Evolutionary conservation across 2,797 vertebrate genomes (phyloP), one percentile per base, ranked within the genome.

Genomic region (Lepus townsendii): DNA sequence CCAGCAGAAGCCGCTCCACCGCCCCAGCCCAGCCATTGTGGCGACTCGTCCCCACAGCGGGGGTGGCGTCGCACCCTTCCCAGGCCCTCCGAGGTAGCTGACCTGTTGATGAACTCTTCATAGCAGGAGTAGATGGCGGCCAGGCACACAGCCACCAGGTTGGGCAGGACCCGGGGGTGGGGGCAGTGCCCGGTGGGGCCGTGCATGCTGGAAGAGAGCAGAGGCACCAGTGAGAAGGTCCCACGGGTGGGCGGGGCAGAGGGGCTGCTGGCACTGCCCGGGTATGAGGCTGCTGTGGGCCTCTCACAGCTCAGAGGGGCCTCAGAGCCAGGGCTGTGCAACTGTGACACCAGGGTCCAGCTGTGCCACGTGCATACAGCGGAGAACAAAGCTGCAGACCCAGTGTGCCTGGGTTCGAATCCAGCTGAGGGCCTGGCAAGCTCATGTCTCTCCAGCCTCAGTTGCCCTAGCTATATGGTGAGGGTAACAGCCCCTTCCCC

Each of bases 91-190:
- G 0, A 0, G 20, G 83, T 0, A 2, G 98, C 99, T 98, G 95
- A 99, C 99, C 99, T 99, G 99, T 99, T 99, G 98, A 99, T 99
- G 98, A 99, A 99, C 97, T 99, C 99, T 97, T 99, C 99, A 0
- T 99, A 99, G 98, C 99, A 99, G 69, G 99, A 99, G 97, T 99
- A 99, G 97, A 99, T 99, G 97, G 99, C 99, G 57, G 99, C 99
- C 97, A 99, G 98, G 97, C 99, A 99, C 93, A 99, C 99, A 0
- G 99, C 99, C 94, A 99, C 99, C 71, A 99, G 99, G 98, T 99
- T 99, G 85, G 99, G 99, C 97, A 99, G 99, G 93, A 99, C 99
- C n/a, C 99, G 99, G 80, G 99, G 99, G 97, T 99, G 99, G 85
- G 99, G 99, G 97, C 99, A 99, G 97, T 99, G 99, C 85, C 99